Conservation (phyloP, 2,113 vertebrate species). For the Kryptolebias marmoratus region DNA sequence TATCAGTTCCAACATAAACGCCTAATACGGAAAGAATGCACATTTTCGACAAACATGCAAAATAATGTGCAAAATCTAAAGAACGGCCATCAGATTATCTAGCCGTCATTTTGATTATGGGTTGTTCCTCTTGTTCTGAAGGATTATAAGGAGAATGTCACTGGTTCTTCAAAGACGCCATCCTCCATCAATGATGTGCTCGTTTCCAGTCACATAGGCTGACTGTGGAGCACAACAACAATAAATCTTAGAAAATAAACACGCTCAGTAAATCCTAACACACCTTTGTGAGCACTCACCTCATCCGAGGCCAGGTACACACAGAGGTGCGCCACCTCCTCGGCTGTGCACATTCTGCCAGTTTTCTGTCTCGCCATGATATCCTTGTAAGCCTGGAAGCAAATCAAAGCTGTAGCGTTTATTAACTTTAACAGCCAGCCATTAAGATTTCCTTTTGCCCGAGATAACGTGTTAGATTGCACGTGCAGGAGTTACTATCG, state of each 20-base stretch:
- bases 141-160: not conserved
- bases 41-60: not conserved
- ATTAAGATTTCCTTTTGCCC: not conserved
- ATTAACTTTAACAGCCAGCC: not conserved
- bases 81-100: not conserved
- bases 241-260: not conserved
- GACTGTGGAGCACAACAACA: constrained; percentile 79
- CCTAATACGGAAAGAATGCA: not conserved
- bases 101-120: constrained; percentile 7
- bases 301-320: constrained; percentile 97
- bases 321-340: constrained; percentile 91
- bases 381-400: constrained; percentile 85
- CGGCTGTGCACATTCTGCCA: constrained; percentile 90
- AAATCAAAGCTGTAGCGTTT: not conserved
- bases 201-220: constrained; percentile 89
- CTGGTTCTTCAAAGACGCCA: constrained; percentile 87
- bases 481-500: constrained; percentile 7
- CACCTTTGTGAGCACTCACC: constrained; percentile 74
- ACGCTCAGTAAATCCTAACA: not conserved
- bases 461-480: constrained; percentile 9
- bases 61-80: constrained; percentile 1
- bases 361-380: constrained; percentile 93
- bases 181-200: constrained; percentile 93
- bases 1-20: not conserved
- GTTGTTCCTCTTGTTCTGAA: not conserved